phyloP scores from a whole-genome alignment of 2,888 invertebrate genomes.

The Slavum lentiscoides region DNA sequence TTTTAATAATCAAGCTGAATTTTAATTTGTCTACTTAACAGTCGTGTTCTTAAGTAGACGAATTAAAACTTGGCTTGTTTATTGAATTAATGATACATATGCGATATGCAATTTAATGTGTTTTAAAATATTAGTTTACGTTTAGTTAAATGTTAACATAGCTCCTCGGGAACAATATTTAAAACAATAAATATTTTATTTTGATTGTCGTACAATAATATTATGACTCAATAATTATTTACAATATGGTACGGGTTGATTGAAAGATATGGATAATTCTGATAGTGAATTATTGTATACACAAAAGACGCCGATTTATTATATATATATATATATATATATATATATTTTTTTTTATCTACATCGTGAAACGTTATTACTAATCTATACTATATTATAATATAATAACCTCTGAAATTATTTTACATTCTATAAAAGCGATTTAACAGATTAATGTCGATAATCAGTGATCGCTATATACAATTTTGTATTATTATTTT shows the following conservation, averaged over 20 bases:
- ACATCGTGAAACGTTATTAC: background rate
- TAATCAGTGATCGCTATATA: background rate
- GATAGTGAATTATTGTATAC: too few relatives aligned
- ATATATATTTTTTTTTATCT: too few relatives aligned
- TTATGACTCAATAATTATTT: too few relatives aligned
- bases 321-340: too few relatives aligned
- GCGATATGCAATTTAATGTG: background rate
- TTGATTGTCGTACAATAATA: too few relatives aligned
- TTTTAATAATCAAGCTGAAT: conserved; percentile 15
- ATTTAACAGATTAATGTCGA: background rate
- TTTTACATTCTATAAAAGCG: background rate
- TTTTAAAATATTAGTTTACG: background rate
- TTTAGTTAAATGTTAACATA: background rate
- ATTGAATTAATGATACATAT: background rate
- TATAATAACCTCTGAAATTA: background rate
- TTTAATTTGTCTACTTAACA: conserved; percentile 33
- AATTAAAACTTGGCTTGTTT: background rate
- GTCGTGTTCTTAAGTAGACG: background rate
- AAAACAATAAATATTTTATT: background rate
- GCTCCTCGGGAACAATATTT: background rate
- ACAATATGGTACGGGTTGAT: too few relatives aligned
- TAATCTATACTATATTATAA: background rate
- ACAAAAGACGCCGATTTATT: too few relatives aligned
- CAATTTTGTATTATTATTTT: too few relatives aligned
- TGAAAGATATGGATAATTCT: too few relatives aligned